Evolutionary conservation across 2,797 vertebrate genomes (phyloP).

Genomic region (Melopsittacus undulatus): DNA sequence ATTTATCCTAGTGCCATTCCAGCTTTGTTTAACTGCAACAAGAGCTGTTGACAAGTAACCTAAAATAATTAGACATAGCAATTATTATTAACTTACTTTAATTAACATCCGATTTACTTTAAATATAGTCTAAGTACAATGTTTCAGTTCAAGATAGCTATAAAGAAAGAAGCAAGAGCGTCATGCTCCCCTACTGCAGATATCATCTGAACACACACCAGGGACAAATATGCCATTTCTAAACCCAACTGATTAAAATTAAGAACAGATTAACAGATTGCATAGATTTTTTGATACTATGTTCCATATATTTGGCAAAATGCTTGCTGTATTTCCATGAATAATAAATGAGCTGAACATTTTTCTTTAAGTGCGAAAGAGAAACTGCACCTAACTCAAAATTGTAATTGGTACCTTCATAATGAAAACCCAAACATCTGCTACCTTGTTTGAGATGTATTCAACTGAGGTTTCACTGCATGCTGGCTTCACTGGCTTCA

Average conservation of each 20-base stretch:
- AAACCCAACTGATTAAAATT: not conserved
- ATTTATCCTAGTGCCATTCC: not conserved
- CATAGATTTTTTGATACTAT: not conserved
- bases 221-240: not conserved
- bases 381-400: not conserved
- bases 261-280: not conserved
- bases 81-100: not conserved
- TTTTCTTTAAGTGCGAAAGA: not conserved
- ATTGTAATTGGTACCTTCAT: not conserved
- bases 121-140: not conserved
- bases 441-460: not conserved
- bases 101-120: conserved; percentile 1
- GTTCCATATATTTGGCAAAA: not conserved
- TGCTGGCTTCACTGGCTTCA: not conserved
- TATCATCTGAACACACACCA: not conserved
- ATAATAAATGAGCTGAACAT: not conserved
- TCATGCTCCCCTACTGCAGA: not conserved
- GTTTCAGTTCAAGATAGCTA: not conserved
- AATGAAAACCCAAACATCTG: not conserved
- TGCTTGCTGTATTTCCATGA: not conserved
- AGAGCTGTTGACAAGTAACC: not conserved
- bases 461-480: not conserved
- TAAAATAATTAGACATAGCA: conserved; percentile 5
- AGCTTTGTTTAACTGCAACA: not conserved
- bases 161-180: not conserved